These are phyloP conservation scores for Halcyon malimbica DNA, from an alignment of 2,113 vertebrate genomes.

Conservation along the genomic window DNA sequence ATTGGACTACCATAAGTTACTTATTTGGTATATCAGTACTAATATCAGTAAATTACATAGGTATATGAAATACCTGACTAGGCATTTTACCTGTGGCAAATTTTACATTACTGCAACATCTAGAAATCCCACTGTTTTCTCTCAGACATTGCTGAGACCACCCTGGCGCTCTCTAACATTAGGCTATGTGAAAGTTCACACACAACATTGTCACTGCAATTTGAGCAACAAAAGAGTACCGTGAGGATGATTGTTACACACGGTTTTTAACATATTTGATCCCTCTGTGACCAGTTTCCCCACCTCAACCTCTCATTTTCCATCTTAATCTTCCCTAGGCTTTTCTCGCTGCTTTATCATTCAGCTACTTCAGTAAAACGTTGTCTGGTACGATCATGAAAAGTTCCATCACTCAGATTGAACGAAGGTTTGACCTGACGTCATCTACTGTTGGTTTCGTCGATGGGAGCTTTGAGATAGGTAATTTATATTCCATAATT, in stretches of 20 bases:
- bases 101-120: background rate
- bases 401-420: constrained; percentile 91
- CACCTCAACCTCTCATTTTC: background rate
- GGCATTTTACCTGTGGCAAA: background rate
- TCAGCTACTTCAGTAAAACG: constrained; percentile 83
- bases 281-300: background rate
- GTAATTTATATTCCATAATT: constrained; percentile 65
- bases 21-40: background rate
- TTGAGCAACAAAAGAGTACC: rapidly evolving
- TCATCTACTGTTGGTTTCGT: constrained; percentile 84
- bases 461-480: constrained; percentile 93
- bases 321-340: constrained; percentile 68
- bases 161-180: rapidly evolving
- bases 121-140: background rate
- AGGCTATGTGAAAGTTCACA: background rate
- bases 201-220: background rate
- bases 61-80: background rate
- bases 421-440: constrained; percentile 88
- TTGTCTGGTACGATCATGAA: constrained; percentile 86
- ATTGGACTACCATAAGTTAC: background rate
- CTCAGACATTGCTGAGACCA: background rate
- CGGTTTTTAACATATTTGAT: background rate
- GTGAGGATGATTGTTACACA: background rate
- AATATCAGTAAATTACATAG: background rate
- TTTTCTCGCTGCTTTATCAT: constrained; percentile 85